These are phyloP conservation scores for Amaurobius ferox DNA, from an alignment of 2,888 invertebrate genomes.

Conservation along the genomic window DNA sequence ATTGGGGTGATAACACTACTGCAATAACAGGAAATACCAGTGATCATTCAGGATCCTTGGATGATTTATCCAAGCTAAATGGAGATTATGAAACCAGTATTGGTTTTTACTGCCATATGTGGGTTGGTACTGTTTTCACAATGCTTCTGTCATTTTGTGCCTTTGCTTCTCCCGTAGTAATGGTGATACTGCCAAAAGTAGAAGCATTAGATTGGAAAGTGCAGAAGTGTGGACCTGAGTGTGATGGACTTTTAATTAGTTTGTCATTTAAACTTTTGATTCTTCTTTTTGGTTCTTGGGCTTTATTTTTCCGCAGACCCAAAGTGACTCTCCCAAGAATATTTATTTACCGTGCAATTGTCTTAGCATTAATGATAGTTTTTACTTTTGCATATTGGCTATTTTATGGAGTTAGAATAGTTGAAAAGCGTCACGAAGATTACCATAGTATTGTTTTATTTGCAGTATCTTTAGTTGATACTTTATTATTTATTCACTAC, in stretches of 20 bases:
- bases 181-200: constrained; percentile 95
- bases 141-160: constrained; percentile 88
- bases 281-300: constrained; percentile 93
- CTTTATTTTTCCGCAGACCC: constrained; percentile 89
- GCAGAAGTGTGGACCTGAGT: constrained; percentile 89
- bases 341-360: constrained; percentile 91
- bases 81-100: constrained; percentile 75
- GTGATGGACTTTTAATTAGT: constrained; percentile 94
- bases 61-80: constrained; percentile 81
- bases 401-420: constrained; percentile 93
- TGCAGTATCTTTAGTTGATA: constrained; percentile 94
- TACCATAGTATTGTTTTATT: constrained; percentile 94
- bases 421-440: constrained; percentile 77
- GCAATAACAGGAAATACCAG: constrained; percentile 97
- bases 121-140: constrained; percentile 88
- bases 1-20: constrained; percentile 99
- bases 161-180: constrained; percentile 93
- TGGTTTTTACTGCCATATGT: constrained; percentile 83
- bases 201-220: constrained; percentile 74
- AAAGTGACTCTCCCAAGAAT: constrained; percentile 93
- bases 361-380: constrained; percentile 91
- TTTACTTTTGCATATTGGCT: constrained; percentile 98
- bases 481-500: constrained; percentile 95
- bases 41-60: constrained; percentile 95
- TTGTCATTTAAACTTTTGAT: constrained; percentile 93